Evolutionary conservation across 2,113 vertebrate species (phyloP), one percentile per base, ranked within the genome.

Genomic region (Climacteris rufus): DNA sequence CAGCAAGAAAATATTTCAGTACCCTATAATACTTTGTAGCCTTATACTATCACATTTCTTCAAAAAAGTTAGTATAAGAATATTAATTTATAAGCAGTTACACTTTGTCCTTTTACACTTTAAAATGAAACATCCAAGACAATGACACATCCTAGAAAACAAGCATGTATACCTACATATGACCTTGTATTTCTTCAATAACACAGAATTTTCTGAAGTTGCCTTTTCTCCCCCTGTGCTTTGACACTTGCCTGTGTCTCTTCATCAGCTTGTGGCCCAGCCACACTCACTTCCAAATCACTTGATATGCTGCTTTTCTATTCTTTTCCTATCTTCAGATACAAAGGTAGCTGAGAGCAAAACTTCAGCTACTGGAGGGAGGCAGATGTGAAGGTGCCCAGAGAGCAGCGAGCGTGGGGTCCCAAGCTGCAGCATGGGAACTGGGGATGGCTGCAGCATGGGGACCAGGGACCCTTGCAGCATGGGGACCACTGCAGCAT

Each of bases 361-460:
- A 83, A 18, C 35, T 44, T 64, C 45, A 56, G 2, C 9, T n/a
- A 2, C 40, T 2, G 8, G 20, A 69, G 24, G 44, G 20, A 76
- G 49, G 37, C 44, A 69, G 31, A 35, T 0, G 1, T 6, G 31
- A 30, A 37, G 9, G 24, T 57, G 59, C 6, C 40, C 1, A 5
- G n/a, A 22, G 27, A 39, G 52, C 47, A 42, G 47, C 0, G 2
- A 27, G 17, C 1, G 0, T 9, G 54, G 21, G 53, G 23, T n/a
- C 7, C n/a, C n/a, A n/a, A 27, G 76, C 16, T 54, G 28, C 64
- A 61, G 14, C 31, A 19, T 23, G 15, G 21, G 13, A 21, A 21
- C 13, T 33, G 42, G 22, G 76, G 15, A 37, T 37, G 13, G 33
- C 15, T 52, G 50, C 69, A 52, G 17, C 24, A 11, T 35, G 42